Evolutionary conservation across 1,140 invertebrate genomes (phyloP).

Genomic region (Antheraea mylitta): DNA sequence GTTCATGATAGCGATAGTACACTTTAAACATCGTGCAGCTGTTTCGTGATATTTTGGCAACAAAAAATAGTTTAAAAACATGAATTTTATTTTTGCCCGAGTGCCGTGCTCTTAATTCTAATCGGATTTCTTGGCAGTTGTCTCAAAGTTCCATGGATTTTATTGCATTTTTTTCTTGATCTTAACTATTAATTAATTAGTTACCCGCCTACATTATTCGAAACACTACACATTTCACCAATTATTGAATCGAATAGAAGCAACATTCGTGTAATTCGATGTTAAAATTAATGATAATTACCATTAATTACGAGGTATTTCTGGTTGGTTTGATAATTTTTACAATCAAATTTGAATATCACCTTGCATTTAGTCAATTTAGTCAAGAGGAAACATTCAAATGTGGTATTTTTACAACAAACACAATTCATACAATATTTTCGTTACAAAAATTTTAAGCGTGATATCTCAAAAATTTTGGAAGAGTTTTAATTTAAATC

Average conservation of each 20-base stretch:
- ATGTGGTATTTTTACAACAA: too few species aligned
- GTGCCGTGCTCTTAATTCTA: conserved; percentile 61
- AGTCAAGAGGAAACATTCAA: too few species aligned
- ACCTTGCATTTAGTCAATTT: too few species aligned
- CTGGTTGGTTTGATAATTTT: too few species aligned
- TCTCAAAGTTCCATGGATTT: conserved; percentile 61
- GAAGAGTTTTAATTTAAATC: too few species aligned
- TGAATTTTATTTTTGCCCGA: conserved; percentile 56
- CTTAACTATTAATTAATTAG: conserved; percentile 70
- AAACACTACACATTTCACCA: neutral
- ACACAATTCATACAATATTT: too few species aligned
- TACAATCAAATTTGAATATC: too few species aligned
- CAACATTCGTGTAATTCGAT: too few species aligned
- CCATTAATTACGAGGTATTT: neutral
- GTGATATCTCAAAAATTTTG: too few species aligned
- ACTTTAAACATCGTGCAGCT: conserved; percentile 45
- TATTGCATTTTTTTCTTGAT: conserved; percentile 60
- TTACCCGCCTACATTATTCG: conserved; percentile 44
- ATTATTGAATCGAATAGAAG: neutral
- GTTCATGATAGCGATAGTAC: conserved; percentile 22
- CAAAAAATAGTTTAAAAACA: conserved; percentile 55
- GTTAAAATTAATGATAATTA: conserved; percentile 1
- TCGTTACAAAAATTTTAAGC: too few species aligned
- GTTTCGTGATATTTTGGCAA: conserved; percentile 63
- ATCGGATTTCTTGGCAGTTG: conserved; percentile 72